These are phyloP conservation scores for Masnerella sp. DNA, from an alignment of 2,888 invertebrate species.

Conservation along the genomic window DNA sequence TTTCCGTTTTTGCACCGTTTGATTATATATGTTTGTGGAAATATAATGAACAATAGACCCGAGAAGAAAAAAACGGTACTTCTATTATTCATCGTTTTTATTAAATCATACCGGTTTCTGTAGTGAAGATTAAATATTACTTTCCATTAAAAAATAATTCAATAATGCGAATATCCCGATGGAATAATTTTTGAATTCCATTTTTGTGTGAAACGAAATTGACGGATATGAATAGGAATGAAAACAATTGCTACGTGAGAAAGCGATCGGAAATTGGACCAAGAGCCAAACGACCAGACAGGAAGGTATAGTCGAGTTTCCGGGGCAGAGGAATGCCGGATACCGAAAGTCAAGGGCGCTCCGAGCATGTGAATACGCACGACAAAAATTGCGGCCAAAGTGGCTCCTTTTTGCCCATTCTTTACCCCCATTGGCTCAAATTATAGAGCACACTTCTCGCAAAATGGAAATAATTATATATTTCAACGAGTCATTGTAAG, in stretches of 20 bases:
- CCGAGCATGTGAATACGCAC: conserved; percentile 30
- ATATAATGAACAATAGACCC: no score
- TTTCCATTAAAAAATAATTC: no score
- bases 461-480: conserved; percentile 15
- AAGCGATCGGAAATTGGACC: conserved; percentile 49
- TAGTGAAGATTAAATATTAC: no score
- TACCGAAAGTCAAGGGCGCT: conserved; percentile 45
- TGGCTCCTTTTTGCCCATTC: conserved; percentile 21
- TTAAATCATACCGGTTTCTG: no score
- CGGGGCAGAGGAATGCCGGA: conserved; percentile 44
- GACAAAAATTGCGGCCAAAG: conserved; percentile 24
- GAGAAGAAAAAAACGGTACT: not conserved
- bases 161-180: no score
- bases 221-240: not conserved
- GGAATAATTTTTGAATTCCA: no score
- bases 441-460: conserved; percentile 25
- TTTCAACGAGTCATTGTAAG: conserved; percentile 21
- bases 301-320: conserved; percentile 41
- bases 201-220: no score
- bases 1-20: not conserved
- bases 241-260: conserved; percentile 2
- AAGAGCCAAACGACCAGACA: conserved; percentile 28
- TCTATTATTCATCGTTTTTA: no score
- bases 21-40: no score
- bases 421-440: conserved; percentile 2